These are phyloP conservation scores for Nycticebus coucang DNA, from an alignment of 2,113 vertebrate genomes.

Conservation along the genomic window DNA sequence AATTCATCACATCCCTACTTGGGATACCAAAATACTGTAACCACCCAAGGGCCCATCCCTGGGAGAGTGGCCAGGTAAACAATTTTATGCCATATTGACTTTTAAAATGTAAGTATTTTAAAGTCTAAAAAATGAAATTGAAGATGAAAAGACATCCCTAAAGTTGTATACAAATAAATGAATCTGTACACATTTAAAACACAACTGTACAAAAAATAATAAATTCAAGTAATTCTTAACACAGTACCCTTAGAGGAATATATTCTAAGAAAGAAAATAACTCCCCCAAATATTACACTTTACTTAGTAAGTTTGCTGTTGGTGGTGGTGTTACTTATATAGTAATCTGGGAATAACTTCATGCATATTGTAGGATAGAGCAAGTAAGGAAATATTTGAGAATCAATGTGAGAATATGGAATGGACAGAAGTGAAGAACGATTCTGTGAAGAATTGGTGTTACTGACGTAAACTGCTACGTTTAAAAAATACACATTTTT, in stretches of 20 bases:
- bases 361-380: background rate
- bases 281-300: conserved; percentile 2
- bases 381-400: background rate
- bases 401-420: background rate
- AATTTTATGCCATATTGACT: background rate
- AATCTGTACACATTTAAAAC: background rate
- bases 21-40: background rate
- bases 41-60: background rate
- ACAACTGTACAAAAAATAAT: background rate
- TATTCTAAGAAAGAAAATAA: background rate
- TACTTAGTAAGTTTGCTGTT: background rate
- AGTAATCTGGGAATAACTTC: background rate
- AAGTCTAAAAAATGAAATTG: background rate
- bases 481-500: background rate
- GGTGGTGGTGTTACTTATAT: background rate
- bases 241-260: background rate
- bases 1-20: background rate
- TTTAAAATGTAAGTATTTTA: background rate
- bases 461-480: background rate
- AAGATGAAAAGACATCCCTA: background rate
- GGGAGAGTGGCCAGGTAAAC: background rate
- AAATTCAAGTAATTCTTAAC: background rate
- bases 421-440: background rate
- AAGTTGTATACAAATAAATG: background rate
- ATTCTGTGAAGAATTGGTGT: background rate